A percentile compares a stretch with the other conserved stretches of the same genome.
phyloP scores from a whole-genome alignment of 2,797 vertebrate genomes.

The Poeciliopsis infans region DNA sequence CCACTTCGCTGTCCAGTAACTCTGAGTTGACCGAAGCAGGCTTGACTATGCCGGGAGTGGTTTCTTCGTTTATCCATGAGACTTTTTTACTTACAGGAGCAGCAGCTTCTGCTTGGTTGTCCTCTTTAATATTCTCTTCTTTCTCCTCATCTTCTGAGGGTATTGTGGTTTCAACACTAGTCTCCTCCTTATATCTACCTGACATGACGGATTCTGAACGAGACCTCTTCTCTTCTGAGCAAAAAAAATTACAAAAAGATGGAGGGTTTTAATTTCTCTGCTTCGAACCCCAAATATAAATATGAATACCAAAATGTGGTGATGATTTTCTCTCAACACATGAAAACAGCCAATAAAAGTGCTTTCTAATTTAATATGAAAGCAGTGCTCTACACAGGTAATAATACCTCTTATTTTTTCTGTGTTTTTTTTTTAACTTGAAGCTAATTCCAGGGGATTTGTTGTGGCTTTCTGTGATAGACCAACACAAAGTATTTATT shows the following conservation, averaged over 20 bases:
- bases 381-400: neutral
- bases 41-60: neutral
- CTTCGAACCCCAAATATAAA: neutral
- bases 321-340: neutral
- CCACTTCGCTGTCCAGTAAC: constrained; percentile 29
- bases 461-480: neutral
- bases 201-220: constrained; percentile 70
- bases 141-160: constrained; percentile 46
- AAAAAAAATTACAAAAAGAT: neutral
- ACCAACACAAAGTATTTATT: neutral
- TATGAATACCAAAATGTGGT: neutral
- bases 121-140: constrained; percentile 33
- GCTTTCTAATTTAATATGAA: neutral
- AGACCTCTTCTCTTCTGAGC: constrained; percentile 57
- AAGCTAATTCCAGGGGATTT: neutral
- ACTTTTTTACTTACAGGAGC: constrained; percentile 33
- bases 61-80: constrained; percentile 43
- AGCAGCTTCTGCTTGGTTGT: constrained; percentile 35
- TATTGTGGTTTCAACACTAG: constrained; percentile 55
- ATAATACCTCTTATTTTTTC: neutral
- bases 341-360: neutral
- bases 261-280: neutral
- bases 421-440: neutral
- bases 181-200: constrained; percentile 73
- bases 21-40: constrained; percentile 28